phyloP scores from a whole-genome alignment of 92 coral and sea anemone genomes.

The Epizoanthus stellaris region DNA sequence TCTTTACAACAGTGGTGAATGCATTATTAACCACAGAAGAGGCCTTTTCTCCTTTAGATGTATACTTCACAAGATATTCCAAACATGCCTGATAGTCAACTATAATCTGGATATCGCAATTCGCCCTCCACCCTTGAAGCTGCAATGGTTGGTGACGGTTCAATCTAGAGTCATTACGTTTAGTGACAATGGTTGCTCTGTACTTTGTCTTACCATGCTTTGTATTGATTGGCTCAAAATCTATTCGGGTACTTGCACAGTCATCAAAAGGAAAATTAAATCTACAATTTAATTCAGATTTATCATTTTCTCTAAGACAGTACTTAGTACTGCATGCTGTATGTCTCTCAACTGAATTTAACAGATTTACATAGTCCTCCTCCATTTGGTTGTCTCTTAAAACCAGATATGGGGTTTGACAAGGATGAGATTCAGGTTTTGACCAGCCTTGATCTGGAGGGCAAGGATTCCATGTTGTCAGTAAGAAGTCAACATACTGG shows the following conservation, averaged over 20 bases:
- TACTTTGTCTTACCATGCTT: conserved; percentile 48
- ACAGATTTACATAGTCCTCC: conserved; percentile 64
- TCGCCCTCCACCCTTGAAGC: conserved; percentile 71
- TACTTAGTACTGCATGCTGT: conserved; percentile 66
- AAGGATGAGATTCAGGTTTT: conserved; percentile 74
- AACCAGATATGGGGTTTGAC: conserved; percentile 63
- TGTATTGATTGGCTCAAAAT: conserved; percentile 55
- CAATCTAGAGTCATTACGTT: conserved; percentile 58
- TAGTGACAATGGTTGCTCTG: conserved; percentile 57
- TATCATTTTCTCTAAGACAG: conserved; percentile 51
- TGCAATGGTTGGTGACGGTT: conserved; percentile 57
- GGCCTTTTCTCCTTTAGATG: conserved; percentile 62
- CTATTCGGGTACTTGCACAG: conserved; percentile 43
- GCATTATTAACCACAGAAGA: conserved; percentile 68
- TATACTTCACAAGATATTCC: conserved; percentile 65
- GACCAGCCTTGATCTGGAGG: conserved; percentile 79
- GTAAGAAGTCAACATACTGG: conserved; percentile 74
- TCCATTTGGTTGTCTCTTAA: conserved; percentile 30
- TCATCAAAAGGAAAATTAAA: conserved; percentile 62
- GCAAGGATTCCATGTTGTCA: conserved; percentile 75
- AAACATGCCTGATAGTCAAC: conserved; percentile 64
- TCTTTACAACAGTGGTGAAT: conserved; percentile 59
- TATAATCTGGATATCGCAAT: conserved; percentile 63
- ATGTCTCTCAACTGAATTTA: conserved; percentile 68
- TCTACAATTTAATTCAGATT: conserved; percentile 39